These are phyloP conservation scores for Sesia bembeciformis DNA, from an alignment of 2,888 invertebrate species.

Conservation along the genomic window DNA sequence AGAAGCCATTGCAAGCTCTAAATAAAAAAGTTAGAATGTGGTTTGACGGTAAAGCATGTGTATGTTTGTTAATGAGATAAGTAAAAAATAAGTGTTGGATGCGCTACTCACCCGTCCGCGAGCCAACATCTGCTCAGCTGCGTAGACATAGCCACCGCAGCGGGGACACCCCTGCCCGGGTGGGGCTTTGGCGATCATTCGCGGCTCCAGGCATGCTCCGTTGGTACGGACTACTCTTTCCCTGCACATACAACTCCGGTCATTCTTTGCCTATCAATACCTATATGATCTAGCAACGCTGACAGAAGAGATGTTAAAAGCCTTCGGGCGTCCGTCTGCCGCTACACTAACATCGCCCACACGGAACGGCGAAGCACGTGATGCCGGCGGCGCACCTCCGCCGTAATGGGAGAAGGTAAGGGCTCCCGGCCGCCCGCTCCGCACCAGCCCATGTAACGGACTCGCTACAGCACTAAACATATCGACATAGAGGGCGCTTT, in stretches of 20 bases:
- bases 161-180: constrained; percentile 91
- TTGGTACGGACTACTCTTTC: constrained; percentile 58
- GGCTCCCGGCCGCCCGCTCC: constrained; percentile 72
- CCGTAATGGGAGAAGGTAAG: constrained; percentile 76
- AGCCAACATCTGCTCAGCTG: constrained; percentile 94
- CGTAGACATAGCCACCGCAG: constrained; percentile 92
- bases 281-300: constrained; percentile 40
- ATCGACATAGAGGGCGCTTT: constrained; percentile 79
- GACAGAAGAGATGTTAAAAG: constrained; percentile 69
- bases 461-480: constrained; percentile 35
- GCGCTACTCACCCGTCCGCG: constrained; percentile 85
- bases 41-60: not conserved
- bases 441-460: constrained; percentile 53
- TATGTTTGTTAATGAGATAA: not conserved
- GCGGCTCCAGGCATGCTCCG: constrained; percentile 80
- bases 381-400: constrained; percentile 69
- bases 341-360: constrained; percentile 52
- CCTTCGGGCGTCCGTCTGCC: constrained; percentile 47
- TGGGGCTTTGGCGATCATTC: constrained; percentile 85
- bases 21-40: too few relatives aligned
- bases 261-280: constrained; percentile 20
- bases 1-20: too few relatives aligned
- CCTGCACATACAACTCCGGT: constrained; percentile 29
- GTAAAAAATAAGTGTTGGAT: not conserved
- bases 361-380: constrained; percentile 62